phyloP scores from a whole-genome alignment of 1,140 invertebrate species.

The Samia ricini region DNA sequence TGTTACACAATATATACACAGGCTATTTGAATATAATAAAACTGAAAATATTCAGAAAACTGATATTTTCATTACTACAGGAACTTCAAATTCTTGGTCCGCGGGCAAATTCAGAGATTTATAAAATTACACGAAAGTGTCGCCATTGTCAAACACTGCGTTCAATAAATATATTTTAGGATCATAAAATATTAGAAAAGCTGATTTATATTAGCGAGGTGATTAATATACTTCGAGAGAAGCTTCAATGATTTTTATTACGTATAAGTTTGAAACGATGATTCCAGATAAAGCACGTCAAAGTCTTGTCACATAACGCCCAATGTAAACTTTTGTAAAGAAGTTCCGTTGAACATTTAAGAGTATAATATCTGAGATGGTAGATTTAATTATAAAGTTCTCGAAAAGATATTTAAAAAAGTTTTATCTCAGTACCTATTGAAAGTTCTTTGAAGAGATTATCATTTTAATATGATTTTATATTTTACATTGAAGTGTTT shows the following conservation, averaged over 20 bases:
- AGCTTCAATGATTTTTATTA: not conserved
- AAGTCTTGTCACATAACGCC: not conserved
- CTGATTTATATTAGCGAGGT: no score
- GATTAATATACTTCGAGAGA: not conserved
- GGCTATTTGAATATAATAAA: no score
- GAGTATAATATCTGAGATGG: not conserved
- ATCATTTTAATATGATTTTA: not conserved
- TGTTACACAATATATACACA: no score
- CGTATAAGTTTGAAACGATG: not conserved
- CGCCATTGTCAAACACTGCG: no score
- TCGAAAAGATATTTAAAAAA: not conserved
- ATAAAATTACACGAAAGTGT: no score
- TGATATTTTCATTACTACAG: no score
- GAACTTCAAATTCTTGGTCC: no score
- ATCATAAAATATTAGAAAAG: not conserved
- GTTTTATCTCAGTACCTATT: not conserved
- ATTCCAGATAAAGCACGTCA: not conserved
- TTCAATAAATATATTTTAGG: no score
- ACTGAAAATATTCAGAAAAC: no score
- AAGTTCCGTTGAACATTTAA: not conserved
- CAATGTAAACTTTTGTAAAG: not conserved
- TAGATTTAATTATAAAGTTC: constrained; percentile 1
- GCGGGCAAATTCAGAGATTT: no score
- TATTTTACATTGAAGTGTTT: not conserved
- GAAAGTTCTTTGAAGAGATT: not conserved